Base-by-base conservation (phyloP, 2,888 invertebrate species). In the Heliconius erato region DNA sequence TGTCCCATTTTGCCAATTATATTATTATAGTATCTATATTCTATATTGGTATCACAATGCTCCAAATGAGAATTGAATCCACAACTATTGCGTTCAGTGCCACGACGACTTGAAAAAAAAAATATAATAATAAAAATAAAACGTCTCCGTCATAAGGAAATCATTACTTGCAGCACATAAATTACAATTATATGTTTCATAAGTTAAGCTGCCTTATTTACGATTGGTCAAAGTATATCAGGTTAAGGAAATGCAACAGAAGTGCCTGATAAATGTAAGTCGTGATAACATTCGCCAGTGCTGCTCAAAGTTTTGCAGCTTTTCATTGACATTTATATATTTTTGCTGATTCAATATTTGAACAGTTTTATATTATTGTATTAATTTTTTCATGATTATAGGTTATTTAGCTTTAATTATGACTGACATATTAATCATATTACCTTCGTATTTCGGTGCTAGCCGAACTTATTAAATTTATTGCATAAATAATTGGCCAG, bases 111-210 rank as follows among this genome's bases (percentile, higher is more conserved):
- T 54, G 40, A 40, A 40, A 16, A 54, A 49, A 49, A 4, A 16
- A 2, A 19, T 49, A 80, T 78, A 78, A 49, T 69, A 78, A 78
- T 80, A 23, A 26, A 67, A 69, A 65, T 35, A 74, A 81, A 83
- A 79, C 72, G 78, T 83, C 76, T 69, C 71, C 40, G 72, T 69
- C 79, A 80, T 79, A 82, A 82, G 83, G 83, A 84, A 84, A 85
- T 77, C 79, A 28, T 81, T 81, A 82, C 9, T 54, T 44, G 26
- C 77, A 81, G 80, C 76, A 83, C 83, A 86, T 86, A 86, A 86
- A 87, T 86, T 86, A 85, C 86, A 87, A 87, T 87, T 87, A 87
- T 81, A 74, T 65, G 81, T 80, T 84, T 83, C 81, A 84, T 84
- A 84, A 82, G 80, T 80, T 84, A 79, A 76, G 82, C 80, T 81